Percentiles rank a stretch among this genome's conserved stretches.
Evolutionary conservation across 2,888 invertebrate genomes (phyloP).

Genomic region (Bembecia ichneumoniformis): DNA sequence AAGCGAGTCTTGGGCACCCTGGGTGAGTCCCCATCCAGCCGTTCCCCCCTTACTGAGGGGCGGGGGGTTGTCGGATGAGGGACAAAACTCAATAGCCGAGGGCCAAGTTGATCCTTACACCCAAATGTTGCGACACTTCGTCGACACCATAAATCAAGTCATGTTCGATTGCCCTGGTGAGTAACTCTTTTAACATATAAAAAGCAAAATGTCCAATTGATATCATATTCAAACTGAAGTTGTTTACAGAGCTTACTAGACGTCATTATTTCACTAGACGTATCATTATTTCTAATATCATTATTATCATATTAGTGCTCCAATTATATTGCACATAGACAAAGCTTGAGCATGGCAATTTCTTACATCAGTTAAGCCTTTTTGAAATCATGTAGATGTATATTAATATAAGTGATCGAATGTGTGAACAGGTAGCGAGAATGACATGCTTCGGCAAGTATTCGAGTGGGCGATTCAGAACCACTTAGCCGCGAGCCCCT

Average conservation of each 20-base stretch:
- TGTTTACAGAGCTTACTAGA: no score
- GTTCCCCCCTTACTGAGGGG: constrained; percentile 27
- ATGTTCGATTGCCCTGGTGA: constrained; percentile 43
- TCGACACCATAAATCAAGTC: constrained; percentile 23
- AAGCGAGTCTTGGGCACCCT: constrained; percentile 41
- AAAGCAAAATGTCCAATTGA: no score
- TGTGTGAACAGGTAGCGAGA: constrained; percentile 23
- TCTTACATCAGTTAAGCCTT: no score
- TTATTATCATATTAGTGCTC: no score
- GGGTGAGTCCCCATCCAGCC: constrained; percentile 30
- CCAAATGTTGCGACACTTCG: constrained; percentile 27
- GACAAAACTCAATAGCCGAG: not conserved
- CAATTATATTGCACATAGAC: no score
- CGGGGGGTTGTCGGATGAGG: constrained; percentile 8
- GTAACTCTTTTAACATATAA: not conserved
- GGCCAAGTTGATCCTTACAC: constrained; percentile 12
- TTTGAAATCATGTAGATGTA: no score
- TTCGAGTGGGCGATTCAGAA: constrained; percentile 37
- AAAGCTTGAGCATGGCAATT: no score
- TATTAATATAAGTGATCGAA: no score
- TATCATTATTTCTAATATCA: no score
- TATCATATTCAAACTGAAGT: no score
- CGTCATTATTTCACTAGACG: no score
- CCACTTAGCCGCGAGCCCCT: constrained; percentile 14
- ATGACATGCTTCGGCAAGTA: constrained; percentile 29